Base-by-base conservation (phyloP, 1,140 invertebrate species). In the Drosophila aff. region DNA sequence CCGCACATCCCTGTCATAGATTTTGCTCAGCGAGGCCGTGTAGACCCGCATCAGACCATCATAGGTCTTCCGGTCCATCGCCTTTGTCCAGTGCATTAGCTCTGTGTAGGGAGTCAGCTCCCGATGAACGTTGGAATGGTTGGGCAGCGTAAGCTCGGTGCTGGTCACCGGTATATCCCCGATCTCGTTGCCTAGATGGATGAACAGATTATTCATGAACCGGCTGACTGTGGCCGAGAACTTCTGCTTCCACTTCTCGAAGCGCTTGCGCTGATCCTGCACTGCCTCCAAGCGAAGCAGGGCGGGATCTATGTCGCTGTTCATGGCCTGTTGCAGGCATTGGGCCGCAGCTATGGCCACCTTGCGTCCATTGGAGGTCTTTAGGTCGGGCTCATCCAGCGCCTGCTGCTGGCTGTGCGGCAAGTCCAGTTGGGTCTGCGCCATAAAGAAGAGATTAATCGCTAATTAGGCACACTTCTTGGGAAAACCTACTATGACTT, bases 201-300 rank as follows among this genome's bases (percentile, higher is more conserved):
- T 98, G 74, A 99, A 98, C 43, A 98, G 94, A 94, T 99, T 99
- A 91, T 98, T 99, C 16, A 99, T 93, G 93, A 99, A 97, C 41
- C 97, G 94, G 41, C 96, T 96, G 23, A 99, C 95, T 28, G 96
- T 96, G 55, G 96, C 95, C 11, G 97, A 96, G 93, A 99, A 98
- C 93, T 96, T 96, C n/a, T 95, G 95, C 91, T 96, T 96, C 68
- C 97, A 95, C 93, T 97, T 98, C 57, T 97, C 96, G 80, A 98
- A 96, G 26, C 96, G 95, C 81, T 96, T 96, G 91, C 96, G 95
- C 92, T 99, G 97, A 93, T 99, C 98, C 87, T 97, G 96, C 4
- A 98, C 97, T 41, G 97, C 97, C 59, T 95, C 95, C 91, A 98
- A 94, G 75, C 96, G 96, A 4, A 95, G 89, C 33, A 97, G 87